phyloP scores from a whole-genome alignment of 2,888 invertebrate genomes.

The Podotricha telesiphe region DNA sequence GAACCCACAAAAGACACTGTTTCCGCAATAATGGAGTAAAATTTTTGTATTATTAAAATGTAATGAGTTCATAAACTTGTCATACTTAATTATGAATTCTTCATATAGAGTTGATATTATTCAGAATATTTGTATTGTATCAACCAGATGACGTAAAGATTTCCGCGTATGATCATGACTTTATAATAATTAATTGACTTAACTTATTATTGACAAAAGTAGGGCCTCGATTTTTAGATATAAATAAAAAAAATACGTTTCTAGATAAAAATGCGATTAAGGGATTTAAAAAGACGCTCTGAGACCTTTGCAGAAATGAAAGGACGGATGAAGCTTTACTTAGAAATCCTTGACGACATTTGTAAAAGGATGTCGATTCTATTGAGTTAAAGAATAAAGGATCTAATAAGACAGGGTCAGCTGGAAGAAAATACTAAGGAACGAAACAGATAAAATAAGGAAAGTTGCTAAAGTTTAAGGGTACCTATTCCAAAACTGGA shows the following conservation, averaged over 20 bases:
- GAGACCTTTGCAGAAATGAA: constrained; percentile 9
- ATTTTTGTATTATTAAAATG: no score
- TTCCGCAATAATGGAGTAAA: background rate
- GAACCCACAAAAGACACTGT: background rate
- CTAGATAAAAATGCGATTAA: constrained; percentile 14
- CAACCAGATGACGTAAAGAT: no score
- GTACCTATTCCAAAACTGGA: background rate
- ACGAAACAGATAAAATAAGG: background rate
- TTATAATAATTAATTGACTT: no score
- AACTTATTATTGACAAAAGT: no score
- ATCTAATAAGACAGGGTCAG: constrained; percentile 32
- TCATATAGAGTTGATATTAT: no score
- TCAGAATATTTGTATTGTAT: no score
- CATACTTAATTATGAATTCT: no score
- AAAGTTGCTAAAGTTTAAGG: background rate
- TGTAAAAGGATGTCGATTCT: constrained; percentile 30
- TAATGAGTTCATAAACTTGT: no score
- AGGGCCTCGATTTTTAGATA: background rate
- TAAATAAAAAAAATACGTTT: background rate
- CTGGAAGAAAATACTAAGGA: constrained; percentile 9
- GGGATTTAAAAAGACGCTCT: constrained; percentile 1
- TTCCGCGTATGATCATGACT: no score
- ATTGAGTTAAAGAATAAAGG: constrained; percentile 31
- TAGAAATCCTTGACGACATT: constrained; percentile 23
- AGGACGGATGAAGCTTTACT: constrained; percentile 26